Conservation (phyloP, 2,888 invertebrate species). For the Drosophila colorata region DNA sequence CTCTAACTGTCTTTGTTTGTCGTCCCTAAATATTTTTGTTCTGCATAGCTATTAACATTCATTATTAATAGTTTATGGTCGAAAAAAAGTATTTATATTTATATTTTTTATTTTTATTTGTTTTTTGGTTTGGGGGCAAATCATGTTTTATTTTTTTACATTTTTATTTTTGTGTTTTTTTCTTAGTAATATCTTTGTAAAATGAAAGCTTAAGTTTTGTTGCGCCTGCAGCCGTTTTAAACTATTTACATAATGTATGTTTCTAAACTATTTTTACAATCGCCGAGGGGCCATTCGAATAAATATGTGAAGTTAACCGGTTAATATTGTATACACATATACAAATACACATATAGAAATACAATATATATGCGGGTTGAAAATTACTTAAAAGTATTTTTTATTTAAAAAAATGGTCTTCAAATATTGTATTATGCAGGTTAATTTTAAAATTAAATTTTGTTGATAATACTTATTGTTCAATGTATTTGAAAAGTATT, state of each 20-base stretch:
- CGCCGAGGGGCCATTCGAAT: constrained; percentile 17
- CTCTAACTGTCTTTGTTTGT: background rate
- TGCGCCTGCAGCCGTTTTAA: constrained; percentile 37
- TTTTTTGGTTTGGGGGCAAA: constrained; percentile 52
- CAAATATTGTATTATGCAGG: background rate
- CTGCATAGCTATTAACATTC: constrained; percentile 56
- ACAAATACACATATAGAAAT: no score
- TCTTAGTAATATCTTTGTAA: background rate
- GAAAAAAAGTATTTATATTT: constrained; percentile 14
- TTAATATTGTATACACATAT: background rate
- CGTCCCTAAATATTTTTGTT: constrained; percentile 12
- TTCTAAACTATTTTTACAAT: constrained; percentile 29
- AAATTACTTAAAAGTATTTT: background rate
- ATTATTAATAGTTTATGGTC: constrained; percentile 60
- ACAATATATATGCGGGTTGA: constrained; percentile 27
- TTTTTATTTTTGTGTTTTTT: background rate
- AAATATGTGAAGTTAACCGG: constrained; percentile 8
- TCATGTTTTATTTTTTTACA: constrained; percentile 12
- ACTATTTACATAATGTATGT: constrained; percentile 58
- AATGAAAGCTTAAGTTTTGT: background rate
- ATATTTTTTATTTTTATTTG: background rate
- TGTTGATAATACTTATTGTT: no score
- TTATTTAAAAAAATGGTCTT: background rate
- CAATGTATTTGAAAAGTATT: no score
- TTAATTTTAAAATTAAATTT: no score